Conservation (phyloP, 2,113 vertebrate genomes). For the Indicator indicator region DNA sequence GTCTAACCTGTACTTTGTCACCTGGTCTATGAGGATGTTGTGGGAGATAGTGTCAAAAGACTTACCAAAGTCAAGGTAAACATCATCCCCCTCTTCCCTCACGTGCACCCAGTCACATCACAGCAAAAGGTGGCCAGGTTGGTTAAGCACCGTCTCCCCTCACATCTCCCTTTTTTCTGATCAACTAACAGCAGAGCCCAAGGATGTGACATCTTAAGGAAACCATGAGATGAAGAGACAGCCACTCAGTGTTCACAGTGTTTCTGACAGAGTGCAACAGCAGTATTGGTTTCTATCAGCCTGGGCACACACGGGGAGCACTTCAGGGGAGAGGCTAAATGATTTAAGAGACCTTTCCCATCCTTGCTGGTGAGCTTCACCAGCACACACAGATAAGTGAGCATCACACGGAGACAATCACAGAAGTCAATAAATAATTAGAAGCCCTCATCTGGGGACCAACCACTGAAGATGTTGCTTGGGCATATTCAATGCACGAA, state of each 20-base stretch:
- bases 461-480: background rate
- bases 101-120: fast-evolving
- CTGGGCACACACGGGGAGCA: fast-evolving
- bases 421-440: background rate
- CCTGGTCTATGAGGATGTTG: too few species aligned
- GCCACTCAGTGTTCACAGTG: background rate
- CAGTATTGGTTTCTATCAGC: constrained; percentile 6
- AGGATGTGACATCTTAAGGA: background rate
- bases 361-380: background rate
- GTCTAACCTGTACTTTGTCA: too few species aligned
- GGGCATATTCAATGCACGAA: background rate
- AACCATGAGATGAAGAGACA: background rate
- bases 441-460: background rate
- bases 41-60: too few species aligned
- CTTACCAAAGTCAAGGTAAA: background rate
- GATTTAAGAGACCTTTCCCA: background rate
- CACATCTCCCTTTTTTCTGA: background rate
- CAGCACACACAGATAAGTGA: background rate
- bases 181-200: background rate
- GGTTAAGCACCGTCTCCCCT: background rate
- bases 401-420: background rate
- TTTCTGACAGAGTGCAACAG: constrained; percentile 34
- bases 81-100: fast-evolving
- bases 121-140: fast-evolving
- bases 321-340: background rate